Conservation (phyloP, 2,113 vertebrate genomes). For the Chlorodrepanis virens region DNA sequence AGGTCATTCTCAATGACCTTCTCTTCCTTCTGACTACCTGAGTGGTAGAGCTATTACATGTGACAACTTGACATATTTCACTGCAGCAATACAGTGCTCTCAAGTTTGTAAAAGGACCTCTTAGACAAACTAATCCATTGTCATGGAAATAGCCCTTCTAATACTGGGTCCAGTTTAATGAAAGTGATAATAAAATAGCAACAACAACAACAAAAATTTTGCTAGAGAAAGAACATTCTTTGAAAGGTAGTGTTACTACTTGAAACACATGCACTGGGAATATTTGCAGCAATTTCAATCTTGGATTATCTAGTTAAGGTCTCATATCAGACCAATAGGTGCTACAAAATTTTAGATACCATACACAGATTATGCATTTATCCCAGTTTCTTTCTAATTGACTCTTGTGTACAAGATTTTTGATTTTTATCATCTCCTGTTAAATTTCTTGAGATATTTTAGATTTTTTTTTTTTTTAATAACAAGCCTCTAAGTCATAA, state of each 20-base stretch:
- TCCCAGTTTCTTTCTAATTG: background rate
- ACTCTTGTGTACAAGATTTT: background rate
- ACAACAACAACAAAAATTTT: background rate
- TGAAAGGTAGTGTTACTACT: background rate
- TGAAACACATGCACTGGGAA: background rate
- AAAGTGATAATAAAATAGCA: background rate
- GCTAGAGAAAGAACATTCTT: background rate
- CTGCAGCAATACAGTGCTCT: background rate
- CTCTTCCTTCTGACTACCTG: background rate
- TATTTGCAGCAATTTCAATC: background rate
- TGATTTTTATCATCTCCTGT: background rate
- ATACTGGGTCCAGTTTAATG: background rate
- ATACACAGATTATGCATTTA: background rate
- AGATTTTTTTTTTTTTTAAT: background rate
- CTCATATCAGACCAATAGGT: background rate
- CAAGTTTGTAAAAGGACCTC: background rate
- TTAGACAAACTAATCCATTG: background rate
- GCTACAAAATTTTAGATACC: background rate
- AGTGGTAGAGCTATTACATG: background rate
- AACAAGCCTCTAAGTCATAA: background rate
- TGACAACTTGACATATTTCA: background rate
- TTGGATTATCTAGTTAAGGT: background rate
- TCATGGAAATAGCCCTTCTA: background rate
- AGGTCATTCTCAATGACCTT: constrained; percentile 1
- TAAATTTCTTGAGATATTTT: background rate